phyloP scores from a whole-genome alignment of 2,797 vertebrate species.

The Sebastes nivosus region DNA sequence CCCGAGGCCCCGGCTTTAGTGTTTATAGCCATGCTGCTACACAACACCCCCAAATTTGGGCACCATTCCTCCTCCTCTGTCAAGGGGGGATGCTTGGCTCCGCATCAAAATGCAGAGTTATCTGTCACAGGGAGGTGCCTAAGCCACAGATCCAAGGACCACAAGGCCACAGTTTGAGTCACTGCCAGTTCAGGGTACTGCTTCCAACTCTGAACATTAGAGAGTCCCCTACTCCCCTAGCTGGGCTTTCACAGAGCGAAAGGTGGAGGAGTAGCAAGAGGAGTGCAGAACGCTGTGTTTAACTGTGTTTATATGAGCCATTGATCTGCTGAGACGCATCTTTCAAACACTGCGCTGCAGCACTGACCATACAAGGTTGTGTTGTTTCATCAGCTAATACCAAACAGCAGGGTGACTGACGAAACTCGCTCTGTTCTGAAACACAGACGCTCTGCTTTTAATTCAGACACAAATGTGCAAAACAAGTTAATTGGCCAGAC shows the following conservation, averaged over 20 bases:
- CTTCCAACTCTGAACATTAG: conserved; percentile 31
- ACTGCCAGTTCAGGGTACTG: conserved; percentile 50
- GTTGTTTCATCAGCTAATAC: conserved; percentile 55
- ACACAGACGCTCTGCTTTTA: conserved; percentile 6
- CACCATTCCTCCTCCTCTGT: conserved; percentile 73
- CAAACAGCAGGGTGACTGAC: conserved; percentile 33
- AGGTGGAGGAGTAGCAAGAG: conserved; percentile 56
- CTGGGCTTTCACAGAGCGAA: conserved; percentile 22
- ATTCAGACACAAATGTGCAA: background rate
- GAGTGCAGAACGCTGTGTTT: conserved; percentile 55
- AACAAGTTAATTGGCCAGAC: background rate
- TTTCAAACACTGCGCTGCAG: conserved; percentile 64
- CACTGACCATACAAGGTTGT: conserved; percentile 82
- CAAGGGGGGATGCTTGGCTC: conserved; percentile 68
- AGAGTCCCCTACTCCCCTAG: conserved; percentile 14
- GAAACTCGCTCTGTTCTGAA: conserved; percentile 25
- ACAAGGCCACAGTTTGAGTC: conserved; percentile 50
- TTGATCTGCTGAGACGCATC: conserved; percentile 72
- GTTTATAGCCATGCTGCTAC: conserved; percentile 68
- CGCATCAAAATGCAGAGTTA: conserved; percentile 62
- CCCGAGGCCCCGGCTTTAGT: conserved; percentile 60
- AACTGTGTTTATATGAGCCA: conserved; percentile 76
- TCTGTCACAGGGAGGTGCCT: conserved; percentile 68
- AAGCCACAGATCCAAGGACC: conserved; percentile 54
- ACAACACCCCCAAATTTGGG: conserved; percentile 82